phyloP scores from a whole-genome alignment of 1,140 invertebrate species.

The Vanessa atalanta region DNA sequence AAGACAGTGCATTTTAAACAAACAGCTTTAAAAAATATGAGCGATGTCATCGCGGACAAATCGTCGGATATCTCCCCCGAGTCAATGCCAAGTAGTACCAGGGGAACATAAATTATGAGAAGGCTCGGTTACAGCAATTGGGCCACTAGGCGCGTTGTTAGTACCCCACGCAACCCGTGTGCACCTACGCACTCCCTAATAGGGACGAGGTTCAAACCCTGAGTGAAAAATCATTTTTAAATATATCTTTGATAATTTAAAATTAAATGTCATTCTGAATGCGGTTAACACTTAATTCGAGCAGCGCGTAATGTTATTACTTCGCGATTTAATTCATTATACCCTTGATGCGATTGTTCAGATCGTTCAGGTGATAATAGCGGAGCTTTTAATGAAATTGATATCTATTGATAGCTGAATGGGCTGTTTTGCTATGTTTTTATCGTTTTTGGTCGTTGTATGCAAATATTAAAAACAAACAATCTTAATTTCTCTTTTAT shows the following conservation, averaged over 20 bases:
- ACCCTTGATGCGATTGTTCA: conserved; percentile 66
- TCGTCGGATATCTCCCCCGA: conserved; percentile 59
- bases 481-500: background rate
- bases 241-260: conserved; percentile 66
- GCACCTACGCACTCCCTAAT: conserved; percentile 52
- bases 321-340: conserved; percentile 75
- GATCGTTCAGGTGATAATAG: conserved; percentile 66
- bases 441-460: conserved; percentile 18
- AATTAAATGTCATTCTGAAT: conserved; percentile 76
- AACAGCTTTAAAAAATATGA: background rate
- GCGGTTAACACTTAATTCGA: conserved; percentile 76
- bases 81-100: conserved; percentile 79
- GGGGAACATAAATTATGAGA: conserved; percentile 53
- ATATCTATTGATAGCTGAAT: conserved; percentile 55
- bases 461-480: background rate
- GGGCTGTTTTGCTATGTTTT: conserved; percentile 21
- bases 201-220: conserved; percentile 48
- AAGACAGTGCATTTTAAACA: too few relatives aligned
- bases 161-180: conserved; percentile 38
- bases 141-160: conserved; percentile 33
- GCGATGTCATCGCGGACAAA: conserved; percentile 39
- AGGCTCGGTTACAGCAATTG: conserved; percentile 52
- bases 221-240: conserved; percentile 71
- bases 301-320: conserved; percentile 72
- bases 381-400: conserved; percentile 74